phyloP scores from a whole-genome alignment of 2,797 vertebrate species.

The Danio kyathit region DNA sequence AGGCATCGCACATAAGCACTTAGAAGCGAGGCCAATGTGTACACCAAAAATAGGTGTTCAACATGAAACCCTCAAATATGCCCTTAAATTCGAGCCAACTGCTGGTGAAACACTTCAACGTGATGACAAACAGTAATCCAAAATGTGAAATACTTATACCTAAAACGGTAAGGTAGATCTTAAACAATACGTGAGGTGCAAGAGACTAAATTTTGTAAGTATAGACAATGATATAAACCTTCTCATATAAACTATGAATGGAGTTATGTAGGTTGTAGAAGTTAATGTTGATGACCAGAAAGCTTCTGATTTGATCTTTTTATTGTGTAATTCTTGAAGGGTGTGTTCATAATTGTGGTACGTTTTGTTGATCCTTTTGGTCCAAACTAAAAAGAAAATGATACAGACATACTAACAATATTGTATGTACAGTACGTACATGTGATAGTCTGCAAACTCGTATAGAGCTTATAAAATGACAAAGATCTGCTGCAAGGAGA shows the following conservation, averaged over 20 bases:
- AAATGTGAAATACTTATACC: not conserved
- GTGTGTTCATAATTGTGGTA: too few relatives aligned
- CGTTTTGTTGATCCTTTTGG: too few relatives aligned
- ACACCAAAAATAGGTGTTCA: conserved; percentile 14
- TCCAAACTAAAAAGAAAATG: too few relatives aligned
- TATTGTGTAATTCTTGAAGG: not conserved
- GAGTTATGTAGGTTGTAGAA: not conserved
- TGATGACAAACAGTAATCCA: not conserved
- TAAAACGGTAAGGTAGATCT: not conserved
- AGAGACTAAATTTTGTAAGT: not conserved
- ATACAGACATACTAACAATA: too few relatives aligned
- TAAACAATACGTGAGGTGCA: not conserved
- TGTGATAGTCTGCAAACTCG: too few relatives aligned
- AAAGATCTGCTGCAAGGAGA: too few relatives aligned
- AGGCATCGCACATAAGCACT: conserved; percentile 33
- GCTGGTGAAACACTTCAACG: conserved; percentile 4
- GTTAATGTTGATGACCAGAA: not conserved
- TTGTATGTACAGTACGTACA: too few relatives aligned
- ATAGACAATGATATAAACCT: not conserved
- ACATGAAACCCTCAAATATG: conserved; percentile 33
- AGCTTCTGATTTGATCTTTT: not conserved
- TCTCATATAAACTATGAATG: not conserved
- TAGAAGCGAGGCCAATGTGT: conserved; percentile 30
- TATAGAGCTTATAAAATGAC: too few relatives aligned
- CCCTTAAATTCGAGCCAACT: conserved; percentile 15